Base-by-base conservation (phyloP, 1,140 invertebrate genomes). In the Neocloeon triangulifer region DNA sequence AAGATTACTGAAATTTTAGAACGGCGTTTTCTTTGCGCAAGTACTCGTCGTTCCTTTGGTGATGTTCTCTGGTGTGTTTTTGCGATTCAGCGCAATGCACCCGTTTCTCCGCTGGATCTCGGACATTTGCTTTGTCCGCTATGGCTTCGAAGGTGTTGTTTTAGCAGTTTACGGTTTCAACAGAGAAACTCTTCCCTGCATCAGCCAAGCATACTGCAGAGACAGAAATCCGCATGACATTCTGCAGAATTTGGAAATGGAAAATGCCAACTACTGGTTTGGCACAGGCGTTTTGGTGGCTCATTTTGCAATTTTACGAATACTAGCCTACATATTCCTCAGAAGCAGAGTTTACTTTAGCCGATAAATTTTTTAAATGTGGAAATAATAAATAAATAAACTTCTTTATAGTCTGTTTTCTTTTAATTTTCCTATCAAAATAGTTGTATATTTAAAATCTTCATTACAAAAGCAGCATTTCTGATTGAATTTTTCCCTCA, bases 51-150 rank as follows among this genome's bases (percentile, higher is more conserved):
- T 63, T 22, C 43, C 59, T 0, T 64, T 73, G 58, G 36, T 79
- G 0, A 49, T 56, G 1, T 62, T 70, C 36, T 62, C 62, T 2
- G 77, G 75, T 2, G 76, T 71, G 40, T 46, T 79, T 0, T 64
- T 69, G 2, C 45, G 74, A 1, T 64, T 80, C 44, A 59, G 62
- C 1, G 75, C 89, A 43, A 81, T 92, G 66, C 62, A 71, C 1
- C 48, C 54, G 15, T 41, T 66, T 0, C 59, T 84, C 52, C 62
- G 64, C 6, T 53, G 61, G 8, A n/a, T 72, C 0, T 69, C 73
- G 0, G 74, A 79, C 46, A 35, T 67, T 0, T 82, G 77, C 2
- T 84, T 73, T 38, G 44, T 82, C 19, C 62, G 71, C 26, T 82
- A 77, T 45, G 58, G 61, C 0, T 57, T 82, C 37, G 77, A 85